Evolutionary conservation across 2,797 vertebrate species (phyloP).

Genomic region (Schizopygopsis pylzovi): DNA sequence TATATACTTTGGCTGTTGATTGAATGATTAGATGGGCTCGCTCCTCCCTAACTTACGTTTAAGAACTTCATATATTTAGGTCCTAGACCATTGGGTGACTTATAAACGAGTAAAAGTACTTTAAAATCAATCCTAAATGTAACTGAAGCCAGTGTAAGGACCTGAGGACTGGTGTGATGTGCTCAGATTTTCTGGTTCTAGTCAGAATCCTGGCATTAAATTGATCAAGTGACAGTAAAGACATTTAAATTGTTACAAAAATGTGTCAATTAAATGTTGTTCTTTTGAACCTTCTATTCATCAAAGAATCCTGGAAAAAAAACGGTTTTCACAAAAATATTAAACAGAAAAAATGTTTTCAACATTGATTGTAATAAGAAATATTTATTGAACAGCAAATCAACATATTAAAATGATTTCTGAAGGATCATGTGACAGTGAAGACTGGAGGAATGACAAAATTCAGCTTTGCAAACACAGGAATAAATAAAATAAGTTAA

Average conservation of each 20-base stretch:
- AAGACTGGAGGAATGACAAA: not conserved
- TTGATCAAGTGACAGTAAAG: not conserved
- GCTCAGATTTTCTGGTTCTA: too few species aligned
- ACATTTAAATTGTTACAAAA: not conserved
- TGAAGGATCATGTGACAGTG: not conserved
- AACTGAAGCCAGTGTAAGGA: too few species aligned
- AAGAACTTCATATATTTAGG: too few species aligned
- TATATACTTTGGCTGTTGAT: too few species aligned
- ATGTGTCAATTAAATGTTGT: not conserved
- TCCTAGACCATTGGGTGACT: too few species aligned
- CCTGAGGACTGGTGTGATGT: too few species aligned
- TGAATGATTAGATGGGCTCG: too few species aligned
- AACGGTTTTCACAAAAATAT: not conserved
- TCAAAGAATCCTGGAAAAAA: not conserved
- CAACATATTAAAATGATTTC: not conserved
- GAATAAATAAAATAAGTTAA: not conserved
- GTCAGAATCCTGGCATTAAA: too few species aligned
- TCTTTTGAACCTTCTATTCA: not conserved
- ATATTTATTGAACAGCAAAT: not conserved
- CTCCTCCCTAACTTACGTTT: too few species aligned
- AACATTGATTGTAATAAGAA: not conserved
- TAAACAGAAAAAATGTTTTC: not conserved
- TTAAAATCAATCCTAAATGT: too few species aligned
- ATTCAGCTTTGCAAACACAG: not conserved
- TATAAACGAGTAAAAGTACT: too few species aligned